Percentiles rank a stretch among this genome's conserved stretches.
These are phyloP conservation scores for Scaptomyza caliginosa DNA, from an alignment of 2,888 invertebrate species.

Conservation along the genomic window DNA sequence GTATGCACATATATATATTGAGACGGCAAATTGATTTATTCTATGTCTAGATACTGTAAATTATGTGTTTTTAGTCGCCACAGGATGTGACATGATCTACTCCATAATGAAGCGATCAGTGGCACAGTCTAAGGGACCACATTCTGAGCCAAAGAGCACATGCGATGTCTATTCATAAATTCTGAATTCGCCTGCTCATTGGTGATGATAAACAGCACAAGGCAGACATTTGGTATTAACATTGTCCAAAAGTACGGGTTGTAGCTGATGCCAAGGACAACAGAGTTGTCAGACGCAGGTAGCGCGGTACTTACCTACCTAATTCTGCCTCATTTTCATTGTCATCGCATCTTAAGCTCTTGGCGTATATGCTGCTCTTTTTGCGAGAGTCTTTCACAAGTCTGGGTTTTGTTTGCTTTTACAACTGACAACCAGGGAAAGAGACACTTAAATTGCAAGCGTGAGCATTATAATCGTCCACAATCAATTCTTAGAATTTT, in stretches of 20 bases:
- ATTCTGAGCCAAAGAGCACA: constrained; percentile 36
- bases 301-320: constrained; percentile 32
- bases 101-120: constrained; percentile 78
- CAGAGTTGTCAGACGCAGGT: constrained; percentile 45
- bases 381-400: constrained; percentile 26
- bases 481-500: constrained; percentile 70
- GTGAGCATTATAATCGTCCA: constrained; percentile 75
- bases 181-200: constrained; percentile 48
- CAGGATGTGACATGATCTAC: constrained; percentile 70
- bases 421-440: constrained; percentile 58
- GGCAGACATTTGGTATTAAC: constrained; percentile 49
- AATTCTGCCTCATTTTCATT: constrained; percentile 22
- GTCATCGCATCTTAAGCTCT: constrained; percentile 17
- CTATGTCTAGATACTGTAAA: constrained; percentile 39
- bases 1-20: constrained; percentile 32
- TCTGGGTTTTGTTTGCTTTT: constrained; percentile 43
- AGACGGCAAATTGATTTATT: constrained; percentile 74
- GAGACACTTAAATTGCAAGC: constrained; percentile 50
- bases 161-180: constrained; percentile 46
- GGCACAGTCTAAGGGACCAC: constrained; percentile 42
- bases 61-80: constrained; percentile 24
- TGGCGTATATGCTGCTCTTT: constrained; percentile 47
- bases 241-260: constrained; percentile 10
- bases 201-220: constrained; percentile 71
- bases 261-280: constrained; percentile 35